These are phyloP conservation scores for Microplitis demolitor DNA, from an alignment of 1,140 invertebrate genomes.

Conservation along the genomic window DNA sequence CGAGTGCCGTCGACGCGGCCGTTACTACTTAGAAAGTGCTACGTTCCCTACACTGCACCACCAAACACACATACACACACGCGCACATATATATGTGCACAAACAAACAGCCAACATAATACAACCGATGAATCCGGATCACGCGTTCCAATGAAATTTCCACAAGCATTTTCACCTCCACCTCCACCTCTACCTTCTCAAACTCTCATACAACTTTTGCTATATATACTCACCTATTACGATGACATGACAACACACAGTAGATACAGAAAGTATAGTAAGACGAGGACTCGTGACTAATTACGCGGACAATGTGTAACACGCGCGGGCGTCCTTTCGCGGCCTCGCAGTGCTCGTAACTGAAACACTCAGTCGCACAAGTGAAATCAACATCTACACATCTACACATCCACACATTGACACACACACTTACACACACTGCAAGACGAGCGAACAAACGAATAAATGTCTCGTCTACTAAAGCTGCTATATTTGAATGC, in stretches of 20 bases:
- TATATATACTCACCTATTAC: conserved; percentile 2
- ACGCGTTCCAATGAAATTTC: conserved; percentile 20
- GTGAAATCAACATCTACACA: background rate
- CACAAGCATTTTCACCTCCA: background rate
- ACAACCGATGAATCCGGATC: conserved; percentile 20
- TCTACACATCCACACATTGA: background rate
- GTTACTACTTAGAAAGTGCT: conserved; percentile 19
- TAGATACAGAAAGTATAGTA: background rate
- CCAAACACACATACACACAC: background rate
- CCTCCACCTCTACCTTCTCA: background rate
- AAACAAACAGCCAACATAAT: background rate
- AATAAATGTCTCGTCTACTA: background rate
- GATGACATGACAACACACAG: background rate
- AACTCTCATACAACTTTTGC: no score
- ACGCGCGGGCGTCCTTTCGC: background rate
- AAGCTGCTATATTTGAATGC: conserved; percentile 32
- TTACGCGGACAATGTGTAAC: conserved; percentile 34
- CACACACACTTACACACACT: background rate
- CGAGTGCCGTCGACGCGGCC: background rate
- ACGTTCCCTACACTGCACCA: no score
- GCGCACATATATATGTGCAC: background rate
- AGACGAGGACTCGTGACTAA: conserved; percentile 27
- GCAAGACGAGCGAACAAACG: background rate
- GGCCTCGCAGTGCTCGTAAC: background rate
- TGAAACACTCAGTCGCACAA: background rate